Base-by-base conservation (phyloP, 1,140 invertebrate genomes). In the Hypothenemus hampei region DNA sequence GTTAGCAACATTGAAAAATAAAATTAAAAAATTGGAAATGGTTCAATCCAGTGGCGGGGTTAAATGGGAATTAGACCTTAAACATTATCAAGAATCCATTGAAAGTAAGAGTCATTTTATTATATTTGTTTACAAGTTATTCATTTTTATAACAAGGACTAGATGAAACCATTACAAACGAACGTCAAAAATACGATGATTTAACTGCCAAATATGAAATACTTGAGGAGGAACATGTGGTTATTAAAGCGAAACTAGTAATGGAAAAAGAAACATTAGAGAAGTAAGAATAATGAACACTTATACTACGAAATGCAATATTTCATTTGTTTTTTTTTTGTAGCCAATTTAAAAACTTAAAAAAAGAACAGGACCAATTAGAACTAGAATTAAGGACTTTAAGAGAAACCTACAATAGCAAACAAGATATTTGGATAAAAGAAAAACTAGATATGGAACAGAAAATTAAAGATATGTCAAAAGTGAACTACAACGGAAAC, bases 161-260 rank as follows among this genome's bases (percentile, higher is more conserved):
- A 58, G 83, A 89, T 70, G 73, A 78, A 59, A 77, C 81, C 29
- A 60, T 90, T 23, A 75, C 75, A 24, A 75, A 75, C 16, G 83
- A 85, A 65, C 80, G 81, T 48, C 79, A 84, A 53, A 83, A 88
- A 58, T 87, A 86, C 68, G 83, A 89, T 55, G 87, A 91, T 59
- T 72, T 93, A 5, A 89, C 85, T 20, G 75, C 77, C 3, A 89
- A 87, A 69, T 89, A 91, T 70, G 88, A 89, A 64, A 76, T 86
- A 52, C 71, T 93, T n/a, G 83, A 85, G 65, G 87, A 91, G 68
- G 87, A 91, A 65, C 86, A 87, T 59, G 84, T 89, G 0, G 78
- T 86, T 0, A 83, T 83, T 41, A 91, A 90, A 69, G 81, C 85
- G 11, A 79, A 86, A 70, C 71, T 89, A 1, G 84, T 86, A 4